Conservation (phyloP, 2,888 invertebrate genomes). For the Drosophila birchii region DNA sequence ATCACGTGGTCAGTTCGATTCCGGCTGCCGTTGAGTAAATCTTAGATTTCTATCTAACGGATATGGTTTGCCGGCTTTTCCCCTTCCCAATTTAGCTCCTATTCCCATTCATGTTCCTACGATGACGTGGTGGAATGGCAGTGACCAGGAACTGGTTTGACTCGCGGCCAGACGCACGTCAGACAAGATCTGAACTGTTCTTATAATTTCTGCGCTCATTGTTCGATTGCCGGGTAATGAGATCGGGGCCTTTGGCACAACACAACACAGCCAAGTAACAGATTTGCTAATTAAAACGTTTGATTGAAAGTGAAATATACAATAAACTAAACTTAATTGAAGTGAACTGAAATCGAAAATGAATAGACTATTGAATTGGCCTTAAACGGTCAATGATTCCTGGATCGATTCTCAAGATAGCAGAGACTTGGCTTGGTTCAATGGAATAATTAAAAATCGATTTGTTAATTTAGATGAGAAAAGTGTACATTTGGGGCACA, state of each 20-base stretch:
- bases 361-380: conserved; percentile 7
- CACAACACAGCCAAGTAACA: conserved; percentile 22
- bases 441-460: conserved; percentile 2
- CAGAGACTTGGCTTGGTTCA: background rate
- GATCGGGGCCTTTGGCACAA: conserved; percentile 34
- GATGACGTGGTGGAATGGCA: conserved; percentile 47
- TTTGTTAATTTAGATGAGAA: conserved; percentile 8
- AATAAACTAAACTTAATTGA: conserved; percentile 26
- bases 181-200: conserved; percentile 59
- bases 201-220: conserved; percentile 40
- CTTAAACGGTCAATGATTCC: conserved; percentile 32
- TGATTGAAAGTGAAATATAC: conserved; percentile 29
- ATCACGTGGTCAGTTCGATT: conserved; percentile 51
- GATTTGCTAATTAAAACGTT: conserved; percentile 44
- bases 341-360: conserved; percentile 32
- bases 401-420: background rate
- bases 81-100: conserved; percentile 31
- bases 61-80: conserved; percentile 53
- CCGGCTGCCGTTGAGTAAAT: conserved; percentile 46
- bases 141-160: conserved; percentile 59
- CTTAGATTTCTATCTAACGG: conserved; percentile 35
- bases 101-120: conserved; percentile 45
- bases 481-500: background rate
- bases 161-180: conserved; percentile 60
- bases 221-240: conserved; percentile 48